These are phyloP conservation scores for Drepana falcataria DNA, from an alignment of 2,888 invertebrate species.

Conservation along the genomic window DNA sequence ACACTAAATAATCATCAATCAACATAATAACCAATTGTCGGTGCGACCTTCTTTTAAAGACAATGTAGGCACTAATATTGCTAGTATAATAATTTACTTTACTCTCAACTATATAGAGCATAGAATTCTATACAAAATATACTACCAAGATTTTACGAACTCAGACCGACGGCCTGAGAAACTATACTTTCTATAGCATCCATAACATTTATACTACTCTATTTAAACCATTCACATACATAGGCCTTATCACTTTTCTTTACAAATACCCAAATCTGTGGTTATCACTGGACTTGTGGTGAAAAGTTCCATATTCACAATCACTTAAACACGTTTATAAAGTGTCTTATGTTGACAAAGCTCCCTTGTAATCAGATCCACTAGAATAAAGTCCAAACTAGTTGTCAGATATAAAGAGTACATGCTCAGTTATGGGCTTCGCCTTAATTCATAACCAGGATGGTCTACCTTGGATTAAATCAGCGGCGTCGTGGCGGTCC, in stretches of 20 bases:
- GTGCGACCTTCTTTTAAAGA: conserved; percentile 71
- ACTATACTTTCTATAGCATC: conserved; percentile 65
- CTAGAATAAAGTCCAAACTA: background rate
- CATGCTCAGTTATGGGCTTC: background rate
- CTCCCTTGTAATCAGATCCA: background rate
- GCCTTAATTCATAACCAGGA: conserved; percentile 69
- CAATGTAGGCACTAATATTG: conserved; percentile 76
- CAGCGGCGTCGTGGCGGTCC: conserved; percentile 70
- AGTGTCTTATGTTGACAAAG: conserved; percentile 5
- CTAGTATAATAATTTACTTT: conserved; percentile 75
- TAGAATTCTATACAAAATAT: conserved; percentile 72
- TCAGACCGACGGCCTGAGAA: conserved; percentile 57
- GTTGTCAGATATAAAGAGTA: background rate
- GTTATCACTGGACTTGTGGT: no score
- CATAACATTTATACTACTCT: conserved; percentile 61
- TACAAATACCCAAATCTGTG: background rate
- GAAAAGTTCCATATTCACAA: conserved; percentile 14
- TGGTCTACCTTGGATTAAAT: conserved; percentile 63
- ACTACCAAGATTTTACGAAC: conserved; percentile 70
- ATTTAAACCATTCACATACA: conserved; percentile 36
- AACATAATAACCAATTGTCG: conserved; percentile 61
- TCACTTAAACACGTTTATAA: conserved; percentile 13
- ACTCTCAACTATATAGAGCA: conserved; percentile 72
- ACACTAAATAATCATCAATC: conserved; percentile 51
- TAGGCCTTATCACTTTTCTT: conserved; percentile 3